These are phyloP conservation scores for Chloropsis cyanopogon DNA, from an alignment of 2,113 vertebrate species.

Conservation along the genomic window DNA sequence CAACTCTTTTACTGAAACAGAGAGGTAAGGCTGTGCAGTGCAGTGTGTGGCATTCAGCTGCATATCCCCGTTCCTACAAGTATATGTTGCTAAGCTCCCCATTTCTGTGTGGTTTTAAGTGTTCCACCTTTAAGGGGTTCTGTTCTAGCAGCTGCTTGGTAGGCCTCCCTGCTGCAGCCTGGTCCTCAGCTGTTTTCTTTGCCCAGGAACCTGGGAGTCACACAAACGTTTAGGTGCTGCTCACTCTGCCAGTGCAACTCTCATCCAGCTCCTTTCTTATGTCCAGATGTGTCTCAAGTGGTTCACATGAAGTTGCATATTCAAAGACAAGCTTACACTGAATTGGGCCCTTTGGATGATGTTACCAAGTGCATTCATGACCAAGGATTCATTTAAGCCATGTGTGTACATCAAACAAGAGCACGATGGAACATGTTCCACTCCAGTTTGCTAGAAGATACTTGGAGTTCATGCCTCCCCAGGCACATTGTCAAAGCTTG, in stretches of 20 bases:
- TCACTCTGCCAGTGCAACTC: neutral
- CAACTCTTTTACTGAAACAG: neutral
- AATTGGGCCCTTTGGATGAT: neutral
- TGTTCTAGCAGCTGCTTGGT: neutral
- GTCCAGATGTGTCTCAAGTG: neutral
- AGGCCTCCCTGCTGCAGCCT: neutral
- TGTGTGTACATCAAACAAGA: neutral
- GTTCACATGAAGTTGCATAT: neutral
- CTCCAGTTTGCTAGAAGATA: neutral
- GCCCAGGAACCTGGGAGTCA: neutral
- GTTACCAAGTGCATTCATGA: neutral
- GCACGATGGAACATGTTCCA: accelerated
- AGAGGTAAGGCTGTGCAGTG: neutral
- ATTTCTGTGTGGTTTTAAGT: neutral
- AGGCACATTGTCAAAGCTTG: neutral
- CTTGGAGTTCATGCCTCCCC: neutral
- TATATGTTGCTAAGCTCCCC: neutral
- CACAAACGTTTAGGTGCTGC: neutral
- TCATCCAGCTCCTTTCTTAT: neutral
- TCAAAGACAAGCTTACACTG: neutral
- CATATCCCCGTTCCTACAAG: accelerated
- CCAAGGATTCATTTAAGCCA: neutral
- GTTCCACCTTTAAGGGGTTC: neutral
- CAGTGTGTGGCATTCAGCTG: neutral
- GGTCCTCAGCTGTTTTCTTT: neutral